These are phyloP conservation scores for Lasiommata megera DNA, from an alignment of 2,888 invertebrate genomes.

Conservation along the genomic window DNA sequence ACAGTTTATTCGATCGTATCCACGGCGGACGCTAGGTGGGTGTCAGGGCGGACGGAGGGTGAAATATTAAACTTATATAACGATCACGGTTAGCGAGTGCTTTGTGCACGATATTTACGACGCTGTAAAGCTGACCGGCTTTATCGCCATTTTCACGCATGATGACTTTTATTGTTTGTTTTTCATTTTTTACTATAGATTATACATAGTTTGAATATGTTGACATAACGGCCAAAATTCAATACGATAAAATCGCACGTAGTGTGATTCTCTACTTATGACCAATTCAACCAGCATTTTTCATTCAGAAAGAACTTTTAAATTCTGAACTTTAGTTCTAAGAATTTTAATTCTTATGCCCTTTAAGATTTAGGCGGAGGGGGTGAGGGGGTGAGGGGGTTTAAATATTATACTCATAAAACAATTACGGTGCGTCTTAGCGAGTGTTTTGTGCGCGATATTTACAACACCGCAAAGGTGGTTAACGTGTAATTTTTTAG, in stretches of 20 bases:
- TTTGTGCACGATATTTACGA: slow-evolving; percentile 9
- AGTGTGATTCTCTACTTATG: no score
- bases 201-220: no score
- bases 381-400: neutral
- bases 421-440: slow-evolving; percentile 3
- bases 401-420: slow-evolving; percentile 5
- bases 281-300: no score
- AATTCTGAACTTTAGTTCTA: no score
- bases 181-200: no score
- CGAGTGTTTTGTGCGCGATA: slow-evolving; percentile 5
- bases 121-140: slow-evolving; percentile 13
- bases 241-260: no score
- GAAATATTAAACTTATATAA: slow-evolving; percentile 7
- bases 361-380: no score
- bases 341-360: no score
- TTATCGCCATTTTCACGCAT: slow-evolving; percentile 11
- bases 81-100: slow-evolving; percentile 6
- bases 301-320: no score
- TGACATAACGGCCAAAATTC: no score
- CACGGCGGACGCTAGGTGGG: neutral
- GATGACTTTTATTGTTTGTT: no score
- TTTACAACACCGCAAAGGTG: slow-evolving; percentile 10
- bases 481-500: slow-evolving; percentile 5
- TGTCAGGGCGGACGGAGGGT: neutral
- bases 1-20: neutral